These are phyloP conservation scores for Dreissena rostriformis DNA, from an alignment of 1,140 invertebrate species.

Conservation along the genomic window DNA sequence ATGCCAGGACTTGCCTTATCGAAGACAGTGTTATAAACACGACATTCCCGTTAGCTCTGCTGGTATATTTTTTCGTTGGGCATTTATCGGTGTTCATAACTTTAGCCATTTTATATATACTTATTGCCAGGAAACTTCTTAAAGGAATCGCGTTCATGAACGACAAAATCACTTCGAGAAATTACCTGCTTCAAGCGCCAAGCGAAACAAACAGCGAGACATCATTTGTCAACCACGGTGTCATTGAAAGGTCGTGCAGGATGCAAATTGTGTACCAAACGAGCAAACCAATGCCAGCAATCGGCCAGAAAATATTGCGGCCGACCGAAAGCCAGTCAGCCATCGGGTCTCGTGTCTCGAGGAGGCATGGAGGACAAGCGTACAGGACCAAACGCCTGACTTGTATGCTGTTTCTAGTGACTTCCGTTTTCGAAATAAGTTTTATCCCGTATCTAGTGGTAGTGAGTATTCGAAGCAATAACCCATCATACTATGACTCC, in stretches of 20 bases:
- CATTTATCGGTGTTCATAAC: constrained; percentile 41
- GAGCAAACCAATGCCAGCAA: background rate
- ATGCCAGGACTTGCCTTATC: constrained; percentile 36
- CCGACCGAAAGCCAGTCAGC: constrained; percentile 38
- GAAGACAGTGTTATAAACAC: constrained; percentile 37
- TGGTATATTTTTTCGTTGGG: constrained; percentile 43
- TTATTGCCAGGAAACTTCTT: constrained; percentile 37
- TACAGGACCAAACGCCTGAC: constrained; percentile 48
- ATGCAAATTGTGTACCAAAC: background rate
- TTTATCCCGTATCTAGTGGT: constrained; percentile 52
- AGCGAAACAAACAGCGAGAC: constrained; percentile 4
- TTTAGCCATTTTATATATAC: constrained; percentile 42
- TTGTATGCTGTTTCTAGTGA: constrained; percentile 51
- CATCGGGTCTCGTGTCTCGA: constrained; percentile 30
- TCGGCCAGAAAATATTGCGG: constrained; percentile 3
- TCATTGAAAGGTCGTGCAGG: background rate
- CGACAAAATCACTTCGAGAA: constrained; percentile 18
- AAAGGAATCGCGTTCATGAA: constrained; percentile 16
- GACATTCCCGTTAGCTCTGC: constrained; percentile 18
- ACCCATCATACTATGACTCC: constrained; percentile 15
- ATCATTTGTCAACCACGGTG: background rate
- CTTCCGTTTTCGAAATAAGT: constrained; percentile 54
- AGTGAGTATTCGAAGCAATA: constrained; percentile 31
- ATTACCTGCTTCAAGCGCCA: constrained; percentile 31
- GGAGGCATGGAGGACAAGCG: constrained; percentile 46